A percentile compares a stretch with the other conserved stretches of the same genome.
Evolutionary conservation across 2,888 invertebrate species (phyloP).

Genomic region (Gastrophysa polygoni): DNA sequence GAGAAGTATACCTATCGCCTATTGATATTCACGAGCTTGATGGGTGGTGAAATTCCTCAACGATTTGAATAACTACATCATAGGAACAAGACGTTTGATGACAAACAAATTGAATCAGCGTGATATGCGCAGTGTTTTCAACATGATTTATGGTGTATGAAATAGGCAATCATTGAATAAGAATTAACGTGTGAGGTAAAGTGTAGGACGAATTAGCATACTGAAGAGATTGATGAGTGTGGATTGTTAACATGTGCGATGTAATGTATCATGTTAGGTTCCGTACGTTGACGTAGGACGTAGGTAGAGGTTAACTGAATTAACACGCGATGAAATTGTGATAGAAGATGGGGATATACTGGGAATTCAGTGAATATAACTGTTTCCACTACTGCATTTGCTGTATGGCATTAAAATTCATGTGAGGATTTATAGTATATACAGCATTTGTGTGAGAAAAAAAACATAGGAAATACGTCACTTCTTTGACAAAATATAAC

Average conservation of each 20-base stretch:
- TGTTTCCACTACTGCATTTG: neutral
- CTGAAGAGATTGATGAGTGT: conserved; percentile 23
- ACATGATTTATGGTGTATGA: conserved; percentile 25
- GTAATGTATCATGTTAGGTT: neutral
- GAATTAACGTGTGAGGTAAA: conserved; percentile 25
- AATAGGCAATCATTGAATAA: conserved; percentile 25
- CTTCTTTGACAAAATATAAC: too few relatives aligned
- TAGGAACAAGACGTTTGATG: conserved; percentile 14
- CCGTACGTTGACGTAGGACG: neutral
- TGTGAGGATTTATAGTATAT: too few relatives aligned
- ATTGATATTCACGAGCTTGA: neutral
- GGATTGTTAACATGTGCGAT: conserved; percentile 17
- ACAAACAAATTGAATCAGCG: conserved; percentile 26
- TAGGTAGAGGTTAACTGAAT: neutral
- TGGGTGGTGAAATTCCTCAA: neutral
- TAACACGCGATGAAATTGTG: neutral
- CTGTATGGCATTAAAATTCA: too few relatives aligned
- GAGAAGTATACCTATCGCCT: too few relatives aligned
- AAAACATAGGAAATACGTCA: too few relatives aligned
- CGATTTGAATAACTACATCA: neutral
- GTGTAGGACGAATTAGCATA: conserved; percentile 23
- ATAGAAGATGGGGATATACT: neutral
- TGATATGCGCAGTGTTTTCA: conserved; percentile 21
- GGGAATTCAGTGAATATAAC: neutral
- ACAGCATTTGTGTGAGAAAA: too few relatives aligned